phyloP scores from a whole-genome alignment of 1,140 invertebrate genomes.

The Pseudomyrmex dendroicus region DNA sequence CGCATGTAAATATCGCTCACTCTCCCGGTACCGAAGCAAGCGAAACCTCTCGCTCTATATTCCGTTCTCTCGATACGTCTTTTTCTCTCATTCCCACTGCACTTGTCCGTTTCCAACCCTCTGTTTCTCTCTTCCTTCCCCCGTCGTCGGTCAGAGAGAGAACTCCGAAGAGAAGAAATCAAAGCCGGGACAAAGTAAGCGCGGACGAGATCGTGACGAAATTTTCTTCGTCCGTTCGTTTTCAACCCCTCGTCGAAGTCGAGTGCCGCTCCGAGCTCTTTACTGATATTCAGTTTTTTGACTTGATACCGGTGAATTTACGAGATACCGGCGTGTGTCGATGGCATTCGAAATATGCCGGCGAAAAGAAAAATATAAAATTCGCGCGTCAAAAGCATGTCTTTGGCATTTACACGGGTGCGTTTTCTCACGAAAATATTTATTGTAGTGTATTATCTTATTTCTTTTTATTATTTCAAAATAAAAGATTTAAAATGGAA shows the following conservation, averaged over 20 bases:
- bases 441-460: too few species aligned
- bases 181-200: constrained; percentile 83
- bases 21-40: constrained; percentile 79
- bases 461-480: neutral
- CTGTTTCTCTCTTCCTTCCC: constrained; percentile 38
- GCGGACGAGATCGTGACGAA: constrained; percentile 80
- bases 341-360: constrained; percentile 21
- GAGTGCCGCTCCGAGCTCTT: constrained; percentile 41
- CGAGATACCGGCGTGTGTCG: constrained; percentile 34
- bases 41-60: constrained; percentile 70
- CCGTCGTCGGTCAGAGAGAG: constrained; percentile 63
- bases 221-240: constrained; percentile 69
- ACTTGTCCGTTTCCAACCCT: constrained; percentile 59
- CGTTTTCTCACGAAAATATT: neutral
- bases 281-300: constrained; percentile 63
- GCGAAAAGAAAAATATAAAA: constrained; percentile 23
- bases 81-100: constrained; percentile 65
- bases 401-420: neutral
- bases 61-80: constrained; percentile 69
- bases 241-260: constrained; percentile 47
- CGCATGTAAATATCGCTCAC: constrained; percentile 85
- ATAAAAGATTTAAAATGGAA: neutral
- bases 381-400: neutral
- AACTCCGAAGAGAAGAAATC: constrained; percentile 81
- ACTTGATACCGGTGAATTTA: constrained; percentile 47